Evolutionary conservation across 2,797 vertebrate genomes (phyloP).

Genomic region (Podarcis lilfordi): DNA sequence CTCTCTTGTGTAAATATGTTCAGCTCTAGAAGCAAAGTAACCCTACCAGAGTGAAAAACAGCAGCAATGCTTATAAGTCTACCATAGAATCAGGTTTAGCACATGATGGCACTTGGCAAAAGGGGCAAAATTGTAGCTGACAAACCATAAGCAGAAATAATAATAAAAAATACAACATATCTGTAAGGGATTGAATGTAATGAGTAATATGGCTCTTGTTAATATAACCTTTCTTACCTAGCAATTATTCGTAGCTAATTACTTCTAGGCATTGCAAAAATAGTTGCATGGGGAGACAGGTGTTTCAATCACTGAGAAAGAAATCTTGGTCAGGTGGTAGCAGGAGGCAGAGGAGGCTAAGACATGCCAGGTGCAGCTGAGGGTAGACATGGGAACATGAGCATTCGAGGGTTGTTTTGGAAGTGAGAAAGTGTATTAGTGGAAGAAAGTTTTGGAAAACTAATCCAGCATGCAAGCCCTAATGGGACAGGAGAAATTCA

Average conservation of each 20-base stretch:
- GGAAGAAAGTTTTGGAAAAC: background rate
- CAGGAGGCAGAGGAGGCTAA: background rate
- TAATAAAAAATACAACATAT: background rate
- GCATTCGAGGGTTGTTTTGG: background rate
- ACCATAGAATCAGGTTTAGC: background rate
- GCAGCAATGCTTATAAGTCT: background rate
- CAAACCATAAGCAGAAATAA: background rate
- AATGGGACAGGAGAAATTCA: background rate
- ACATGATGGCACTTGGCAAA: background rate
- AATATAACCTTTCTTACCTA: constrained; percentile 12
- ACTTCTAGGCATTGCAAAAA: constrained; percentile 4
- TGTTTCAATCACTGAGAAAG: constrained; percentile 20
- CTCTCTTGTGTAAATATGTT: background rate
- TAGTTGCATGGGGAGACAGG: constrained; percentile 34
- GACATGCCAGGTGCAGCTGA: constrained; percentile 18
- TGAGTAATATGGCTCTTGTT: constrained; percentile 19
- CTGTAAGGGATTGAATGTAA: constrained; percentile 11
- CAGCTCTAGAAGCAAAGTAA: background rate
- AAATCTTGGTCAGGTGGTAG: constrained; percentile 17
- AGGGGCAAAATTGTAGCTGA: background rate
- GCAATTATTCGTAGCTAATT: constrained; percentile 38
- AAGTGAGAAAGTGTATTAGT: background rate
- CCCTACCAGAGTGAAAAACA: background rate
- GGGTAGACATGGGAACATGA: background rate
- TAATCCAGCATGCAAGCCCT: background rate